Evolutionary conservation across 2,113 vertebrate genomes (phyloP).

Genomic region (Callithrix jacchus): DNA sequence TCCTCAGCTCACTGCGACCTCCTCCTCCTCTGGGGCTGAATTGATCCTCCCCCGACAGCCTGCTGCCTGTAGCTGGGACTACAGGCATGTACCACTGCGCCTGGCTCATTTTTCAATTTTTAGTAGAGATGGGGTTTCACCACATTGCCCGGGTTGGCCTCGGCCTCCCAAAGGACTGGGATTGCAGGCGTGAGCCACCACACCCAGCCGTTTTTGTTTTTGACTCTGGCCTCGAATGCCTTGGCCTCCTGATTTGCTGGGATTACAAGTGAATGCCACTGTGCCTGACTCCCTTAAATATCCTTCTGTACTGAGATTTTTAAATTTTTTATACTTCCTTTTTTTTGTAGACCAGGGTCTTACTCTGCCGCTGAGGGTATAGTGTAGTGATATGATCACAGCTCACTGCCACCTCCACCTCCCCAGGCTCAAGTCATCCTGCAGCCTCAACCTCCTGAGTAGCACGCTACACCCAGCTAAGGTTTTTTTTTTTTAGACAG

Average conservation of each 20-base stretch:
- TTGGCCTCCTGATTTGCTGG: background rate
- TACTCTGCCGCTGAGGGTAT: no score
- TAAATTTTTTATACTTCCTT: background rate
- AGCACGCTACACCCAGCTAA: no score
- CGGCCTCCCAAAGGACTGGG: no score
- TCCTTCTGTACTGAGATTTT: background rate
- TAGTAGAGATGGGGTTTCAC: background rate
- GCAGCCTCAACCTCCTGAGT: no score
- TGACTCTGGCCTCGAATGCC: background rate
- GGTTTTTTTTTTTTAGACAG: background rate
- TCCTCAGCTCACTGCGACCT: no score
- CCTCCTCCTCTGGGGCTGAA: background rate
- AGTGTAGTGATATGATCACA: no score
- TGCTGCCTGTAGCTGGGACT: background rate
- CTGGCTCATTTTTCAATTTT: background rate
- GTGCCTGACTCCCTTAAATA: background rate
- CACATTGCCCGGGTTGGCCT: no score
- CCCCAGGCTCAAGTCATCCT: no score
- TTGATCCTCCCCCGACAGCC: background rate
- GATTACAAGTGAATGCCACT: no score
- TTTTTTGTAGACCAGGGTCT: background rate
- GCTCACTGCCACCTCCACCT: no score
- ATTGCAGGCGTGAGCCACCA: no score
- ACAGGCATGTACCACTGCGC: background rate
- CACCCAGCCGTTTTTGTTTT: no score